Evolutionary conservation across 2,797 vertebrate genomes (phyloP), one percentile per base, ranked within the genome.

Genomic region (Leptoclinus maculatus): DNA sequence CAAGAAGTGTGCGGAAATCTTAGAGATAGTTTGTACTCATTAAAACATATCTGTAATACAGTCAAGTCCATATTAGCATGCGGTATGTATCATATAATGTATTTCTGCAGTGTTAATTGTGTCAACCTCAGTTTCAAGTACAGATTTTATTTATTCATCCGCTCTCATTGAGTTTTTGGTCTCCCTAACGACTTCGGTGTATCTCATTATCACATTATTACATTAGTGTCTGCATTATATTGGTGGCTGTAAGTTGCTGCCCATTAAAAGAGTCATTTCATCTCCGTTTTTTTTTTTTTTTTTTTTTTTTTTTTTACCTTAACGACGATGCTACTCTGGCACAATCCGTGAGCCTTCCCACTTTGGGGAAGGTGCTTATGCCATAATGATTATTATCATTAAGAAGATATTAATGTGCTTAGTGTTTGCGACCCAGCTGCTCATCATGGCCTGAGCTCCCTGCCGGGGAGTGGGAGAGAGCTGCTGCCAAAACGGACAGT

Each of bases 371-470:
- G 97, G 97, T 98, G 97, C 97, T 98, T 98, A 98, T 97, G 96
- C 96, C 97, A 96, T 99, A 98, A 99, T 99, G 97, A 99, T 99
- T 97, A 98, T 99, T 97, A 99, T 98, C 97, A 99, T 99, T 98
- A 98, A 97, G 97, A 97, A 97, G 93, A 98, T 98, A 99, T 99
- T 98, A 99, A 99, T 98, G 97, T 93, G 97, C 97, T 97, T 97
- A 97, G 97, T 97, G 96, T 97, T 97, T 97, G 96, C 96, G 97
- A 98, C 97, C 97, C 97, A 97, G 97, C 97, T 97, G 97, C 97
- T 99, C 97, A 98, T 99, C 98, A 98, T 96, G 96, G 97, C 96
- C 96, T 94, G 96, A 97, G 95, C 95, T 95, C 96, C 96, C 90
- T 84, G 87, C 80, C 85, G 70, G 81, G 80, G 83, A 78, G 83